Evolutionary conservation across 2,113 vertebrate species (phyloP).

Genomic region (Tetraodon nigroviridis): DNA sequence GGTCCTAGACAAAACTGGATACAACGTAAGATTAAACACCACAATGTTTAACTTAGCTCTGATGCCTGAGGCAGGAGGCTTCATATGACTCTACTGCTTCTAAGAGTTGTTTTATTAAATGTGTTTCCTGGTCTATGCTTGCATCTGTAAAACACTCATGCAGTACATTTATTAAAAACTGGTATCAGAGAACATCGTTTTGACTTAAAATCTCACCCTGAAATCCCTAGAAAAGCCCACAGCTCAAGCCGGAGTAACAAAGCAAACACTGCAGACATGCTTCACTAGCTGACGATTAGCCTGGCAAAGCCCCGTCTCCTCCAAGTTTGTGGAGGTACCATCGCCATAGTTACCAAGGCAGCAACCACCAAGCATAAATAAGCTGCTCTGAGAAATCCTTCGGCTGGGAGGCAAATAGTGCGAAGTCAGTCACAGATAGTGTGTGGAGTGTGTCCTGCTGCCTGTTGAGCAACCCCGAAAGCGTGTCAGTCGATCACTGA

Average conservation of each 20-base stretch:
- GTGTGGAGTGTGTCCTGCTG: neutral
- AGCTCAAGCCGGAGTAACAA: slow-evolving; percentile 4
- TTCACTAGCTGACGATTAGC: slow-evolving; percentile 62
- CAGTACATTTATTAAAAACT: neutral
- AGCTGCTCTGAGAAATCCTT: slow-evolving; percentile 50
- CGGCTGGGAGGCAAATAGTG: slow-evolving; percentile 11
- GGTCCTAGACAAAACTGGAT: too few species aligned
- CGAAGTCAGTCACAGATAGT: slow-evolving; percentile 22
- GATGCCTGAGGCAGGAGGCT: too few species aligned
- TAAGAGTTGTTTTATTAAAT: too few species aligned
- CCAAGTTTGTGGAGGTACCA: slow-evolving; percentile 57
- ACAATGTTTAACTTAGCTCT: too few species aligned
- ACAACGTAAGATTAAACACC: too few species aligned
- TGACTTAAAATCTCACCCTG: too few species aligned
- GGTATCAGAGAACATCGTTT: slow-evolving; percentile 3
- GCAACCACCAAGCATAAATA: slow-evolving; percentile 61
- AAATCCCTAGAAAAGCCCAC: slow-evolving; percentile 1
- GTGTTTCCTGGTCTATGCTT: too few species aligned
- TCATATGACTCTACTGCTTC: too few species aligned
- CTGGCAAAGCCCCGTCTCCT: slow-evolving; percentile 36
- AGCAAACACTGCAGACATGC: slow-evolving; percentile 48
- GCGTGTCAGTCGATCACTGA: too few species aligned
- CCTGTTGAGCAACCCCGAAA: too few species aligned
- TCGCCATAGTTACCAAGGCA: slow-evolving; percentile 65
- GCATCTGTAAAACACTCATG: too few species aligned